These are phyloP conservation scores for Portunus trituberculatus DNA, from an alignment of 1,140 invertebrate genomes.

Conservation along the genomic window DNA sequence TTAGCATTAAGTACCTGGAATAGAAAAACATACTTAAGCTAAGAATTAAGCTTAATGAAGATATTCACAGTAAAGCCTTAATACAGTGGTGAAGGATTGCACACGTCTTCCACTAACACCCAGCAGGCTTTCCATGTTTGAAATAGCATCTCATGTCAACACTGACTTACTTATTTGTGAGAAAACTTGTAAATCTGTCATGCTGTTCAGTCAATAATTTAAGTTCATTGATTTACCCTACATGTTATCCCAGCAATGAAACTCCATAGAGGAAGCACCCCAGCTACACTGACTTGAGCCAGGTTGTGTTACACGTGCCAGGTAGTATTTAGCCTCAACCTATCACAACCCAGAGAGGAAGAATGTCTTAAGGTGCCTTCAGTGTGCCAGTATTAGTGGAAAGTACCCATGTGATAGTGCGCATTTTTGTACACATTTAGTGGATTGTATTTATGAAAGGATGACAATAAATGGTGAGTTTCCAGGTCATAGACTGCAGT, in stretches of 20 bases:
- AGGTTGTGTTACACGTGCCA: conserved; percentile 50
- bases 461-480: conserved; percentile 71
- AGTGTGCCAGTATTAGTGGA: conserved; percentile 76
- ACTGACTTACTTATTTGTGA: background rate
- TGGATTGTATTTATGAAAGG: conserved; percentile 66
- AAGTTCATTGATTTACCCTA: conserved; percentile 55
- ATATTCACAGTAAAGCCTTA: conserved; percentile 50
- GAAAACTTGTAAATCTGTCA: background rate
- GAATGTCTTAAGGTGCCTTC: conserved; percentile 75
- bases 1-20: conserved; percentile 30
- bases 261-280: background rate
- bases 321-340: conserved; percentile 56
- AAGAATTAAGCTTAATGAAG: conserved; percentile 16
- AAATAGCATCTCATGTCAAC: conserved; percentile 13
- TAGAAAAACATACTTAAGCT: conserved; percentile 27
- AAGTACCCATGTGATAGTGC: conserved; percentile 73
- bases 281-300: conserved; percentile 14
- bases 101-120: conserved; percentile 62
- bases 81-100: conserved; percentile 51
- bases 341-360: conserved; percentile 60
- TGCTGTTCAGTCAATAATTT: conserved; percentile 24
- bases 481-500: conserved; percentile 65
- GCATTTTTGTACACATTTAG: conserved; percentile 73
- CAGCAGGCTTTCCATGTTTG: conserved; percentile 26
- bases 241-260: conserved; percentile 15